Conservation (phyloP, 2,797 vertebrate genomes). For the Silurus lanzhouensis region DNA sequence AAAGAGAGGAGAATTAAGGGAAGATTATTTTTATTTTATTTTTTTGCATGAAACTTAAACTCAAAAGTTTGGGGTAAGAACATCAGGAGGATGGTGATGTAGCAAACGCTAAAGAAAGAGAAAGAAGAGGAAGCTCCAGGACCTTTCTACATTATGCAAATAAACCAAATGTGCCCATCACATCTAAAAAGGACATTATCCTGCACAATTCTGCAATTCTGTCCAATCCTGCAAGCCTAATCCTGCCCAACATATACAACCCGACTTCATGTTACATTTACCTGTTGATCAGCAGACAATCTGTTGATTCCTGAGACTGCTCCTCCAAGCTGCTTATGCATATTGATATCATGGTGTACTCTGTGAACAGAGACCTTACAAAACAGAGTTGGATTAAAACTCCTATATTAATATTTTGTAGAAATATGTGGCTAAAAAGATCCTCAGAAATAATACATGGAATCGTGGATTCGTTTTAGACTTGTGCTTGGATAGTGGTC, state of each 20-base stretch:
- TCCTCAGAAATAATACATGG: too few species aligned
- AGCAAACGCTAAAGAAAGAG: background rate
- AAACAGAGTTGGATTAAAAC: background rate
- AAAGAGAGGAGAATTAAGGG: background rate
- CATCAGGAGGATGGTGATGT: background rate
- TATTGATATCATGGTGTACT: conserved; percentile 26
- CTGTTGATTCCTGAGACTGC: background rate
- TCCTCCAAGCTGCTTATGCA: background rate
- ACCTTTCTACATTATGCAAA: background rate
- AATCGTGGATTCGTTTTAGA: background rate
- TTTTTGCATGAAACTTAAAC: too few species aligned
- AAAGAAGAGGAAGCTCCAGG: too few species aligned
- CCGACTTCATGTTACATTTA: background rate
- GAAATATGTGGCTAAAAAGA: background rate
- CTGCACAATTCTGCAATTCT: background rate
- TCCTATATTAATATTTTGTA: background rate
- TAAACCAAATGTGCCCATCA: background rate
- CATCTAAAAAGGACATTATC: background rate
- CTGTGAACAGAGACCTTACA: conserved; percentile 68
- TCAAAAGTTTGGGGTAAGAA: background rate
- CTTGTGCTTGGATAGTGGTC: background rate
- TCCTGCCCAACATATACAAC: too few species aligned
- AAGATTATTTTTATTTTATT: background rate
- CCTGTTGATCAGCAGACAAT: background rate
- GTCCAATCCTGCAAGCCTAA: too few species aligned